phyloP scores from a whole-genome alignment of 1,140 invertebrate genomes.

The Apis mellifera region Amel_HAv3.1 CM009933.2:10490001-10490500 shows the following conservation, averaged over 20 bases:
- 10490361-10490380: conserved; percentile 33
- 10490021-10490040: background rate
- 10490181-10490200: too few species aligned
- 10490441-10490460: background rate
- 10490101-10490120: too few species aligned
- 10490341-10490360: conserved; percentile 25
- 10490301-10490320: background rate
- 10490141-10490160: too few species aligned
- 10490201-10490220: too few species aligned
- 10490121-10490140: too few species aligned
- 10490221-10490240: background rate
- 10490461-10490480: too few species aligned
- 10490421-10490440: conserved; percentile 29
- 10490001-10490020: background rate
- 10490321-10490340: conserved; percentile 34
- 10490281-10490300: background rate
- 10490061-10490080: background rate
- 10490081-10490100: background rate
- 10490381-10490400: conserved; percentile 47
- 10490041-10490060: background rate
- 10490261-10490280: background rate
- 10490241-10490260: background rate
- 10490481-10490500: background rate
- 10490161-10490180: too few species aligned
- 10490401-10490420: conserved; percentile 36